Percentiles rank a stretch among this genome's conserved stretches.
phyloP scores from a whole-genome alignment of 37 sponge, comb jelly and placozoan species.

The Petrosia ficiformis region DNA sequence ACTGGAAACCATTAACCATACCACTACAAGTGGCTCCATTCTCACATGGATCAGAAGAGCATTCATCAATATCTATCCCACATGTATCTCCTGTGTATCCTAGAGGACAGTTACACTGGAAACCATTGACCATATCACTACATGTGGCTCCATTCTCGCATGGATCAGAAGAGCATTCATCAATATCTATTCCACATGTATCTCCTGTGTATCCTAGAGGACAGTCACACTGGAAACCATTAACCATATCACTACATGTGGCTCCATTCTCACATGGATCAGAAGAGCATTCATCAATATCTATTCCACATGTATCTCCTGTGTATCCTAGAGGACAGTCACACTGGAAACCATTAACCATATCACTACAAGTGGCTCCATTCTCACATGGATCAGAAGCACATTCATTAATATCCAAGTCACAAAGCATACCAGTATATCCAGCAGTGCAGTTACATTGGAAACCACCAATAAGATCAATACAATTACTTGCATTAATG shows the following conservation, averaged over 20 bases:
- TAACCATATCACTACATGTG: conserved; percentile 19
- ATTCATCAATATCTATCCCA: conserved; percentile 16
- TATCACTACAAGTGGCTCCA: conserved; percentile 47
- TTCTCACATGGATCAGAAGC: conserved; percentile 33
- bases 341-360: conserved; percentile 28
- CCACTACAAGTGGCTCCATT: conserved; percentile 64
- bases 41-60: conserved; percentile 41
- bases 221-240: conserved; percentile 26
- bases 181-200: conserved; percentile 19
- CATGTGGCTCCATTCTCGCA: conserved; percentile 37
- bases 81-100: background rate
- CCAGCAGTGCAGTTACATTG: conserved; percentile 38
- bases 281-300: conserved; percentile 44
- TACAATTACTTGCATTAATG: conserved; percentile 41
- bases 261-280: conserved; percentile 61
- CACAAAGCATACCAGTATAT: conserved; percentile 37
- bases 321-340: conserved; percentile 43
- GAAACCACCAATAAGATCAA: conserved; percentile 10
- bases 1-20: conserved; percentile 9
- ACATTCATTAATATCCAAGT: conserved; percentile 34
- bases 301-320: conserved; percentile 29
- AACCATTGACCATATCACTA: background rate
- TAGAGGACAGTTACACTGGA: background rate
- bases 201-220: conserved; percentile 20
- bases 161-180: conserved; percentile 30